These are phyloP conservation scores for Ranitomeya variabilis DNA, from an alignment of 2,113 vertebrate species.

Conservation along the genomic window DNA sequence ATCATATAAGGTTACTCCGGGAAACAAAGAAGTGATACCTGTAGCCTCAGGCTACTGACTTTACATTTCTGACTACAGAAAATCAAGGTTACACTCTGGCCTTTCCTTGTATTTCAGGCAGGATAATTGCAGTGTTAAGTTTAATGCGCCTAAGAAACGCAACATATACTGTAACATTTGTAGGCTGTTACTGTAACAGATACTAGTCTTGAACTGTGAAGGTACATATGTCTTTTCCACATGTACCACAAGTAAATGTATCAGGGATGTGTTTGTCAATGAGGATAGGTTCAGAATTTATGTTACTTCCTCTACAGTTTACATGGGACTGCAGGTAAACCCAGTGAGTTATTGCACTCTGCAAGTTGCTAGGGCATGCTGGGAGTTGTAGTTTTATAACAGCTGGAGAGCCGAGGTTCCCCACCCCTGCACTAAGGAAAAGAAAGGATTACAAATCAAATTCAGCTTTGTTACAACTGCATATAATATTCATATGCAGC, in stretches of 20 bases:
- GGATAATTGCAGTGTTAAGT: slow-evolving; percentile 27
- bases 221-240: too few species aligned
- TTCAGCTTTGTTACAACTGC: not conserved
- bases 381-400: too few species aligned
- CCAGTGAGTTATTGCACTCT: not conserved
- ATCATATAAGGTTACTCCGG: slow-evolving; percentile 22
- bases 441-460: not conserved
- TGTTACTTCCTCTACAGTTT: not conserved
- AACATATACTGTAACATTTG: not conserved
- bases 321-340: not conserved
- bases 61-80: slow-evolving; percentile 33
- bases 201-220: not conserved
- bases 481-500: not conserved
- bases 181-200: not conserved
- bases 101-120: slow-evolving; percentile 13
- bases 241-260: not conserved
- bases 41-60: slow-evolving; percentile 37
- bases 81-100: slow-evolving; percentile 26
- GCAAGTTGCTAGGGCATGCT: too few species aligned
- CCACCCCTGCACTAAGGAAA: not conserved
- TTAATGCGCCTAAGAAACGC: slow-evolving; percentile 21
- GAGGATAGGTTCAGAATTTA: not conserved
- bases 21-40: slow-evolving; percentile 19
- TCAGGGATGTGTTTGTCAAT: not conserved
- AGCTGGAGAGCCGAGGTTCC: too few species aligned